Conservation (phyloP, 2,888 invertebrate species). For the Standfussiana lucernea region DNA sequence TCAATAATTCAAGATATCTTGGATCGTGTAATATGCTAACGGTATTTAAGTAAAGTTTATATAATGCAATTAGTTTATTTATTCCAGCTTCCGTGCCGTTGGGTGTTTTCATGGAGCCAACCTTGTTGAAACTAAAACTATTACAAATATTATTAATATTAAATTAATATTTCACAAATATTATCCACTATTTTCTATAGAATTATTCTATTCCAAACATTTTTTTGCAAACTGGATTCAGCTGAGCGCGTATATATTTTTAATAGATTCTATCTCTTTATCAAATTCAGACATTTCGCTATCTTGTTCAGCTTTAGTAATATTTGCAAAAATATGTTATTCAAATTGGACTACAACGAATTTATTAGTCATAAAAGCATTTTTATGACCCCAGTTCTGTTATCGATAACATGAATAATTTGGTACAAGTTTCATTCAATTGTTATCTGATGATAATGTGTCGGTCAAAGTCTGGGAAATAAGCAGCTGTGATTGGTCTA, state of each 20-base stretch:
- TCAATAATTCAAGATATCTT: too few species aligned
- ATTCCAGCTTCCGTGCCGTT: background rate
- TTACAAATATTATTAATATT: too few species aligned
- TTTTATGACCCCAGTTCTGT: slow-evolving; percentile 20
- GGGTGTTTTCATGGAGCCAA: background rate
- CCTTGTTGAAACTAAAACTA: background rate
- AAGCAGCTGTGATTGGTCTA: slow-evolving; percentile 14
- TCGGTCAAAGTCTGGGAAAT: slow-evolving; percentile 4
- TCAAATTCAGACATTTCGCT: slow-evolving; percentile 18
- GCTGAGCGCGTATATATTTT: background rate
- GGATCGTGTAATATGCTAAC: too few species aligned
- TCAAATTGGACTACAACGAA: background rate
- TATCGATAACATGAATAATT: slow-evolving; percentile 34
- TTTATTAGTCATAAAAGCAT: slow-evolving; percentile 14
- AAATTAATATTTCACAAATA: background rate
- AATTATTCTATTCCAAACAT: background rate
- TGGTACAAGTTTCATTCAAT: slow-evolving; percentile 10
- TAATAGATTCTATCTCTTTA: background rate
- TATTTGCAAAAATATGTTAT: slow-evolving; percentile 10
- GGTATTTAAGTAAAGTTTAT: too few species aligned
- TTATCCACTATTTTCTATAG: background rate
- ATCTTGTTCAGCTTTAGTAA: slow-evolving; percentile 9
- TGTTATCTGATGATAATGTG: slow-evolving; percentile 21
- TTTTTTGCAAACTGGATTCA: background rate
- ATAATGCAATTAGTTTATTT: too few species aligned